A percentile compares a stretch with the other conserved stretches of the same genome.
phyloP scores from a whole-genome alignment of 2,797 vertebrate species.

The Eulemur rubriventer region DNA sequence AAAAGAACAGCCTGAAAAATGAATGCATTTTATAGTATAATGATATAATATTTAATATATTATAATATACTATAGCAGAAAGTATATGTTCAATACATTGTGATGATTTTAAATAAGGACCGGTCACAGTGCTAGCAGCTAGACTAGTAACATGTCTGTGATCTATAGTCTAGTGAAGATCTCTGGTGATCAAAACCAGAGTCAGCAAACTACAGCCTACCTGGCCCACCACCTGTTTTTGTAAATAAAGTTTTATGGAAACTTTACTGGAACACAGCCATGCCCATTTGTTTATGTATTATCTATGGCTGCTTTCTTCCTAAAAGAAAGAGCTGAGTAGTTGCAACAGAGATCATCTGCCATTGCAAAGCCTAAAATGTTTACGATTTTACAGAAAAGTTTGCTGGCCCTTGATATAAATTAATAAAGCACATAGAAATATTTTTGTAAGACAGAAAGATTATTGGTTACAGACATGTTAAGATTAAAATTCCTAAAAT shows the following conservation, averaged over 20 bases:
- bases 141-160: neutral
- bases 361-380: neutral
- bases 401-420: neutral
- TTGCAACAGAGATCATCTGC: neutral
- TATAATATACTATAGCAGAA: neutral
- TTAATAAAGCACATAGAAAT: neutral
- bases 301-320: neutral
- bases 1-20: neutral
- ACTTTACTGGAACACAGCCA: neutral
- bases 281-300: neutral
- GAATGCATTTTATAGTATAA: neutral
- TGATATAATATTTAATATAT: neutral
- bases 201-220: neutral
- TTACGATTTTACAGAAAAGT: neutral
- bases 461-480: neutral
- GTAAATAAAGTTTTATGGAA: slow-evolving; percentile 1
- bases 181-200: neutral
- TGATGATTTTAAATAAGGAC: neutral
- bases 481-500: neutral
- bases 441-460: neutral
- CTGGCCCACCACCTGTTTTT: neutral
- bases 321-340: neutral
- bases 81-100: neutral
- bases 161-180: neutral
- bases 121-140: neutral